Evolutionary conservation across 2,113 vertebrate genomes (phyloP), one percentile per base, ranked within the genome.

Genomic region (Perca schrenkii): DNA sequence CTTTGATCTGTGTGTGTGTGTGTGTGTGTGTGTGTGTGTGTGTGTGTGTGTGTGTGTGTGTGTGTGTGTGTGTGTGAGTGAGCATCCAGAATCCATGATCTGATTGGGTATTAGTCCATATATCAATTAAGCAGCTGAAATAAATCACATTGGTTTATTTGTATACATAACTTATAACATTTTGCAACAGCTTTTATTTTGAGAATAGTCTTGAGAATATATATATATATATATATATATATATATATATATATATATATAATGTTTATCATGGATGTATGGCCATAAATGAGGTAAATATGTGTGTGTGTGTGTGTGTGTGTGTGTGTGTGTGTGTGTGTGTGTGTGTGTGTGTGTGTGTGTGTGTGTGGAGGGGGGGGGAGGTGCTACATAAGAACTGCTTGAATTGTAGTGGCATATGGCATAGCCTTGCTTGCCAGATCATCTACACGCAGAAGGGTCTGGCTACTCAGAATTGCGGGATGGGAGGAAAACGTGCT

Each of bases 341-440:
- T 36, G 28, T 46, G 81, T 50, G 4, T 75, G 75, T 49, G 46
- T 40, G 47, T 12, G 25, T 36, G 28, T 56, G 61, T 58, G 31
- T 62, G 60, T 36, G 28, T 46, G 81, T 50, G 4, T 21, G 31
- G 31, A 4, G 31, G 4, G 4, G 49, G 56, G 2, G n/a, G 74
- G 65, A 52, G 57, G 31, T 43, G 75, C 71, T 73, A 43, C 3
- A 22, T 61, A 74, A 63, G 47, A 72, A 65, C 47, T 77, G 80
- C 66, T 47, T 85, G 86, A 88, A 89, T 86, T 85, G 70, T 83
- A 66, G 86, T 83, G 87, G 52, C 73, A 91, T 88, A 93, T 91
- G 89, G 84, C 89, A 85, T 64, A 43, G 40, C 6, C 40, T 43
- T 2, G 40, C 36, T 40, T 40, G 36, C 36, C 36, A 40, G 36